Conservation (phyloP, 2,797 vertebrate species). For the Poecilia gillii region DNA sequence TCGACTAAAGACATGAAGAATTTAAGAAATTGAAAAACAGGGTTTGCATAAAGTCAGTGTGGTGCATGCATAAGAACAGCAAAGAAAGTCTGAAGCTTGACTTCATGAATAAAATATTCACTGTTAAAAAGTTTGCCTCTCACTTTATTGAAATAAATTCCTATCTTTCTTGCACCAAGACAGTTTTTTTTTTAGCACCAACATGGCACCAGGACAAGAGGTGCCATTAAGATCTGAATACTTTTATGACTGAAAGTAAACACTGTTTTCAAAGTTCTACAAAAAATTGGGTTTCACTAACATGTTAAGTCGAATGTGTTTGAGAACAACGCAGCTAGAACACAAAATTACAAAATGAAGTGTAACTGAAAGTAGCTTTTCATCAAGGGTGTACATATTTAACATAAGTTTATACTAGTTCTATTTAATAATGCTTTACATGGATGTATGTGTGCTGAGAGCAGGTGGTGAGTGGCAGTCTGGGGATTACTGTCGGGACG, state of each 20-base stretch:
- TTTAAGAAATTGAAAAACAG: neutral
- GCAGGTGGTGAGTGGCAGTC: neutral
- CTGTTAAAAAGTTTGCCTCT: conserved; percentile 16
- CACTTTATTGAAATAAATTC: conserved; percentile 14
- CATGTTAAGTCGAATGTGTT: neutral
- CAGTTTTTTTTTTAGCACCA: no score
- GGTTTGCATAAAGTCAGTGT: conserved; percentile 8
- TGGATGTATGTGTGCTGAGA: neutral
- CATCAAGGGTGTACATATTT: neutral
- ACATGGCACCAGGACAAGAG: no score
- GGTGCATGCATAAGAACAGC: conserved; percentile 4
- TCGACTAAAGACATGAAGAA: conserved; percentile 15
- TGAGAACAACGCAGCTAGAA: neutral
- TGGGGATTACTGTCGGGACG: neutral
- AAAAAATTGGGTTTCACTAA: neutral
- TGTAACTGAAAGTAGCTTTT: neutral
- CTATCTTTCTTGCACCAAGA: neutral
- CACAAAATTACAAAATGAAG: neutral
- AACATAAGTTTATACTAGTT: neutral
- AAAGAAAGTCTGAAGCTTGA: neutral
- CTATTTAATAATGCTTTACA: neutral
- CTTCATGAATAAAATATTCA: conserved; percentile 55
- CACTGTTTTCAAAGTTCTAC: neutral
- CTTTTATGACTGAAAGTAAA: neutral
- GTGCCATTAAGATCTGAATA: no score